Conservation (phyloP, 2,113 vertebrate genomes). For the Clinocottus analis region DNA sequence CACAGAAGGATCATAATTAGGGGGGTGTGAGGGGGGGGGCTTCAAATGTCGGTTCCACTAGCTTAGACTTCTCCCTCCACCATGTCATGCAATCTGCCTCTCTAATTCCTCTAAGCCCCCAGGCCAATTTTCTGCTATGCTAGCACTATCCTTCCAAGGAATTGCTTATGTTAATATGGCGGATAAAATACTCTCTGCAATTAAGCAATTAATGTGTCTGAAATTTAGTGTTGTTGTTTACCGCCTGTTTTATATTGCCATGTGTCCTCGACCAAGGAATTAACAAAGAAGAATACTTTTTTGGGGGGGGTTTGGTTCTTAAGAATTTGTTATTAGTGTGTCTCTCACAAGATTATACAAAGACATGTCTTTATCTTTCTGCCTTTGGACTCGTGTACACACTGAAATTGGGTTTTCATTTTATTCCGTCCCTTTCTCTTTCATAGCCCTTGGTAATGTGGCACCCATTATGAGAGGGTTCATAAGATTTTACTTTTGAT, state of each 20-base stretch:
- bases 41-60: constrained; percentile 89
- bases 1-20: constrained; percentile 80
- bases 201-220: constrained; percentile 91
- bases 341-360: constrained; percentile 1
- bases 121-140: constrained; percentile 94
- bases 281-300: constrained; percentile 13
- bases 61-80: constrained; percentile 85
- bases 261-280: constrained; percentile 52
- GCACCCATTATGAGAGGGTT: neutral
- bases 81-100: constrained; percentile 84
- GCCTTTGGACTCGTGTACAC: neutral
- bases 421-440: neutral
- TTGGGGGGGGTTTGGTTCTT: neutral
- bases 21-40: constrained; percentile 20
- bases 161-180: constrained; percentile 90
- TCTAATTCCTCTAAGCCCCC: constrained; percentile 90
- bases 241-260: constrained; percentile 78
- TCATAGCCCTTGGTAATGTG: neutral
- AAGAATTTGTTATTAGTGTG: neutral
- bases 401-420: constrained; percentile 5
- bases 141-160: constrained; percentile 86
- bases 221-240: constrained; percentile 83
- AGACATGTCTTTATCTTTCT: neutral
- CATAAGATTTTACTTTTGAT: neutral
- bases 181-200: constrained; percentile 88